Conservation (phyloP, 2,888 invertebrate genomes). For the Dinocampus coccinellae region DNA sequence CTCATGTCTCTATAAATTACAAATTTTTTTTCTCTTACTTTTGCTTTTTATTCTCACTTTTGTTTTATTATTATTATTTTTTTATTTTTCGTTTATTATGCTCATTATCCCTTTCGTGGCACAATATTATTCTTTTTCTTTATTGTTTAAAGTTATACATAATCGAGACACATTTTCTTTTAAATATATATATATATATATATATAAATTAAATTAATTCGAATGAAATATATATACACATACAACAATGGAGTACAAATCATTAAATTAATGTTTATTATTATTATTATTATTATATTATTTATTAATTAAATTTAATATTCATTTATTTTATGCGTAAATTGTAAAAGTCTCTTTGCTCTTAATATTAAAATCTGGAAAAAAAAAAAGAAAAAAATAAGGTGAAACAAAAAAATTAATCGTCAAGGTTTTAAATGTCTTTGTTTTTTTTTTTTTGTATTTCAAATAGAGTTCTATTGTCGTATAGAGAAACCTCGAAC, state of each 20-base stretch:
- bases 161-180: not conserved
- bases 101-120: not conserved
- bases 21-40: not conserved
- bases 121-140: not conserved
- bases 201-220: not conserved
- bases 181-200: not conserved
- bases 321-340: not conserved
- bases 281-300: not conserved
- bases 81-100: not conserved
- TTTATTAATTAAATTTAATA: not conserved
- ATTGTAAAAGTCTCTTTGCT: not conserved
- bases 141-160: conserved; percentile 16
- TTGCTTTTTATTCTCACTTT: not conserved
- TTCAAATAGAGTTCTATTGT: no score
- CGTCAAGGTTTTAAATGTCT: not conserved
- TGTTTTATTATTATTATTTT: no score
- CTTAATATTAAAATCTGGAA: not conserved
- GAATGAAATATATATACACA: not conserved
- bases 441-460: not conserved
- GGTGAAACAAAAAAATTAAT: not conserved
- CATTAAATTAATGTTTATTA: not conserved
- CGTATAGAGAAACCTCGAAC: conserved; percentile 1
- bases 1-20: not conserved
- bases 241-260: not conserved
- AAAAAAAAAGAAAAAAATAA: not conserved